phyloP scores from a whole-genome alignment of 2,888 invertebrate species.

The Coenonympha arcania region DNA sequence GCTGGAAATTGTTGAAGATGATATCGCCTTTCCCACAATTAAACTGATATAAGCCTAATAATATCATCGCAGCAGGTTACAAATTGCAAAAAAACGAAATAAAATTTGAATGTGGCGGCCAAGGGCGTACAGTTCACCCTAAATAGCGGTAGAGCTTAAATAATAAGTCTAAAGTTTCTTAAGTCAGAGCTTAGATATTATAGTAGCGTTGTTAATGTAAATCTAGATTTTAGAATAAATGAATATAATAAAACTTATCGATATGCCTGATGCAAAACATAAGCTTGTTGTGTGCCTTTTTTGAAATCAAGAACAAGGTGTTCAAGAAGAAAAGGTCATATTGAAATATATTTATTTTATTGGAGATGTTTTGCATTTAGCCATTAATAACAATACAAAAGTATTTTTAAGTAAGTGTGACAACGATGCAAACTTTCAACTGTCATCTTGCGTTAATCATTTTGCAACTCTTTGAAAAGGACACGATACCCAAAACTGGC shows the following conservation, averaged over 20 bases:
- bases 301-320: constrained; percentile 16
- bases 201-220: too few species aligned
- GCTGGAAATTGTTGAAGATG: too few species aligned
- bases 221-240: neutral
- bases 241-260: neutral
- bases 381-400: constrained; percentile 1
- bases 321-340: constrained; percentile 11
- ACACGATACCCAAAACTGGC: constrained; percentile 9
- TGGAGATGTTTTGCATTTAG: neutral
- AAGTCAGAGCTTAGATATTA: too few species aligned
- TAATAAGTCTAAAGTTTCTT: too few species aligned
- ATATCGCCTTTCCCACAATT: too few species aligned
- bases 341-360: constrained; percentile 4
- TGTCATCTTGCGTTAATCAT: constrained; percentile 7
- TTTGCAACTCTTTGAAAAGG: constrained; percentile 10
- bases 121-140: too few species aligned
- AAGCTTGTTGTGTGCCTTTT: neutral
- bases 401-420: constrained; percentile 4
- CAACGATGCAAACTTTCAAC: constrained; percentile 2
- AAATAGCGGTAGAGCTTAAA: too few species aligned
- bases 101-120: too few species aligned
- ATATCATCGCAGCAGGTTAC: too few species aligned
- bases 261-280: neutral
- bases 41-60: too few species aligned
- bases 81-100: too few species aligned